Percentiles rank a stretch among this genome's conserved stretches.
These are phyloP conservation scores for Myotis vivesi DNA, from an alignment of 2,797 vertebrate species.

Conservation along the genomic window DNA sequence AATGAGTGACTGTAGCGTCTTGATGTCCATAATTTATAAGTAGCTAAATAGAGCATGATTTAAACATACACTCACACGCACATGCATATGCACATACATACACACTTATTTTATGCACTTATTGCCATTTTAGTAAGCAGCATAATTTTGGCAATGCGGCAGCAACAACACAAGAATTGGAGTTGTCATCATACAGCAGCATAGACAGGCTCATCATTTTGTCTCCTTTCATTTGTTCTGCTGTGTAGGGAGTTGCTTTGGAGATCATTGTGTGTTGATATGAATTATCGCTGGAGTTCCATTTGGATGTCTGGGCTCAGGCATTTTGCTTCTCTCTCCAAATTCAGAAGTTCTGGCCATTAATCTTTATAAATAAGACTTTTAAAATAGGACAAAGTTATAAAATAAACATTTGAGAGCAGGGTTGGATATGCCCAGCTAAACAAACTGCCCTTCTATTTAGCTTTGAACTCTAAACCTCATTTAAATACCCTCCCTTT, in stretches of 20 bases:
- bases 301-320: not conserved
- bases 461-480: constrained; percentile 35
- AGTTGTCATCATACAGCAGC: not conserved
- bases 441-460: constrained; percentile 3
- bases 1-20: not conserved
- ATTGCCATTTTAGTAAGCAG: not conserved
- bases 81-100: not conserved
- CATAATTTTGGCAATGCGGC: not conserved
- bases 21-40: not conserved
- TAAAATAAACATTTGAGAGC: constrained; percentile 51
- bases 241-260: not conserved
- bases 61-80: not conserved
- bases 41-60: not conserved
- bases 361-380: constrained; percentile 49
- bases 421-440: not conserved
- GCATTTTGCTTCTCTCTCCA: constrained; percentile 10
- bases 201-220: not conserved
- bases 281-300: not conserved
- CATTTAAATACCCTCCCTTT: not conserved
- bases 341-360: not conserved
- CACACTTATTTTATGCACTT: not conserved
- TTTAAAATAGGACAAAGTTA: constrained; percentile 13
- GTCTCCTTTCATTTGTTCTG: not conserved
- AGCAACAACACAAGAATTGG: not conserved
- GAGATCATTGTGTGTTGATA: not conserved